Evolutionary conservation across 2,888 invertebrate genomes (phyloP).

Genomic region (Leistus spinibarbis): DNA sequence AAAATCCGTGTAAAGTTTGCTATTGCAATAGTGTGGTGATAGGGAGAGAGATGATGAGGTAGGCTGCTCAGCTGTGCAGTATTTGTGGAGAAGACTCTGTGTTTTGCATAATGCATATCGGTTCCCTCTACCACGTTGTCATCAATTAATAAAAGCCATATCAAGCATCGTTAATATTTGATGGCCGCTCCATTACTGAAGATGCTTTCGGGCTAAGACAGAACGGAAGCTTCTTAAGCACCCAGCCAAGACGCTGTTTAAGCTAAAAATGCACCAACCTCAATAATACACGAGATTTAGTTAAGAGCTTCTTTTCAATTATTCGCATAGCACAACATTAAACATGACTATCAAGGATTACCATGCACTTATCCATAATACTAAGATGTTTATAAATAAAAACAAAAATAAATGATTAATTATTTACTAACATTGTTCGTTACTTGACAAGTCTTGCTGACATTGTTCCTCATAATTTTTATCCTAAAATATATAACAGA

Average conservation of each 20-base stretch:
- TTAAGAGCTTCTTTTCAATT: too few relatives aligned
- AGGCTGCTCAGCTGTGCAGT: not conserved
- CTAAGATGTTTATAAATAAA: too few relatives aligned
- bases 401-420: not conserved
- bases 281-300: not conserved
- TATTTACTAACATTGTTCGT: too few relatives aligned
- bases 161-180: slow-evolving; percentile 59
- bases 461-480: too few relatives aligned
- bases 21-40: not conserved
- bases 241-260: slow-evolving; percentile 20
- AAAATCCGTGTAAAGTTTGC: not conserved
- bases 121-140: slow-evolving; percentile 47
- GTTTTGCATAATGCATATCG: slow-evolving; percentile 35
- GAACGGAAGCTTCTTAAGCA: slow-evolving; percentile 40
- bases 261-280: slow-evolving; percentile 6
- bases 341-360: too few relatives aligned
- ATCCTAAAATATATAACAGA: too few relatives aligned
- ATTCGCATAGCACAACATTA: too few relatives aligned
- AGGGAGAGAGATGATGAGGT: not conserved
- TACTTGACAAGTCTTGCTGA: too few relatives aligned
- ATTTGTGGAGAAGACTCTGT: not conserved
- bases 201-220: slow-evolving; percentile 39
- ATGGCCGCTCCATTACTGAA: slow-evolving; percentile 55
- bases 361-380: too few relatives aligned
- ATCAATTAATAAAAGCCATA: slow-evolving; percentile 61